These are phyloP conservation scores for Orius laevigatus DNA, from an alignment of 1,140 invertebrate species.

Conservation along the genomic window DNA sequence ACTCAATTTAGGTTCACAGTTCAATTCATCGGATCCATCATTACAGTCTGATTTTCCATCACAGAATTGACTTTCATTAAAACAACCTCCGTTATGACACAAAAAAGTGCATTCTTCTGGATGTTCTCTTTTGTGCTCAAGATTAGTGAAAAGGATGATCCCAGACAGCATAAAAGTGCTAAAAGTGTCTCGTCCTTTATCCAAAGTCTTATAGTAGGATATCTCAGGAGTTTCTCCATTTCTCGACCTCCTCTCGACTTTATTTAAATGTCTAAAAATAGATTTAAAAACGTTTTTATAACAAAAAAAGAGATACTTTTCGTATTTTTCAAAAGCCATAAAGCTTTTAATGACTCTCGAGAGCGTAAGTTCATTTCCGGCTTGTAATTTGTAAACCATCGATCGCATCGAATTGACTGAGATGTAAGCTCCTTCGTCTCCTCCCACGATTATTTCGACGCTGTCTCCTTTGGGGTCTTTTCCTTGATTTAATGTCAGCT, in stretches of 20 bases:
- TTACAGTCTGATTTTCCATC: conserved; percentile 28
- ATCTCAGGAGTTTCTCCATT: conserved; percentile 27
- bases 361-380: conserved; percentile 28
- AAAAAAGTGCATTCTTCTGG: not conserved
- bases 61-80: conserved; percentile 24
- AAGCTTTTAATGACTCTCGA: conserved; percentile 25
- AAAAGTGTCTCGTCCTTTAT: conserved; percentile 27
- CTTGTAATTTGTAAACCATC: conserved; percentile 26
- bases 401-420: conserved; percentile 25
- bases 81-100: conserved; percentile 26
- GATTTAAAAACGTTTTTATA: conserved; percentile 7
- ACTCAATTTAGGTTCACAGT: conserved; percentile 23
- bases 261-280: conserved; percentile 22
- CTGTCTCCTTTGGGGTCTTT: conserved; percentile 29
- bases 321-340: conserved; percentile 25
- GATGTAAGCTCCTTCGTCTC: conserved; percentile 28
- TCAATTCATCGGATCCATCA: conserved; percentile 29
- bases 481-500: conserved; percentile 25
- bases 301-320: conserved; percentile 20
- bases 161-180: conserved; percentile 28
- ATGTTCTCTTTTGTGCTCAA: conserved; percentile 3
- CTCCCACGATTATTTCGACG: conserved; percentile 25
- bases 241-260: conserved; percentile 23
- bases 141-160: conserved; percentile 28
- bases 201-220: conserved; percentile 26